Percentiles rank a stretch among this genome's conserved stretches.
These are phyloP conservation scores for Lycocerus yunnanus DNA, from an alignment of 2,888 invertebrate species.

Conservation along the genomic window DNA sequence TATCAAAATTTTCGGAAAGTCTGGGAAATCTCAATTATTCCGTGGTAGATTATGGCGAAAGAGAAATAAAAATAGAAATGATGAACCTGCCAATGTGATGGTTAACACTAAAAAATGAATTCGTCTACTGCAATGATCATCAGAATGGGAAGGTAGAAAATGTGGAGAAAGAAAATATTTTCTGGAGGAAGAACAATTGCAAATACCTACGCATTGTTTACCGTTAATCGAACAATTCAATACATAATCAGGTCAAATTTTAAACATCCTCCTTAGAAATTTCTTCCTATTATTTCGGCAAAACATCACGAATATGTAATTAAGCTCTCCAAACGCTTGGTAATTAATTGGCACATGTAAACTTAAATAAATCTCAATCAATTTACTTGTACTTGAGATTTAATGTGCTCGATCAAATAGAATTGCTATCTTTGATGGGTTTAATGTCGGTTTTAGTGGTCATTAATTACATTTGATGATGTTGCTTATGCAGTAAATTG, in stretches of 20 bases:
- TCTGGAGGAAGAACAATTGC: not conserved
- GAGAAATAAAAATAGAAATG: not conserved
- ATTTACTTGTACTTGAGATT: not conserved
- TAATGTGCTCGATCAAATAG: not conserved
- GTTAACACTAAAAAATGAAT: not conserved
- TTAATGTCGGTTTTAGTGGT: not conserved
- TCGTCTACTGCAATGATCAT: no score
- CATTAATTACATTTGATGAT: not conserved
- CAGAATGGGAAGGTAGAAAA: not conserved
- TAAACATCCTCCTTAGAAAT: not conserved
- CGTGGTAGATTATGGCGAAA: not conserved
- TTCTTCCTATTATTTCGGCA: not conserved
- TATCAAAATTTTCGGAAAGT: not conserved
- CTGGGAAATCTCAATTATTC: not conserved
- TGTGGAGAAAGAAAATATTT: not conserved
- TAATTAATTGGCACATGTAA: not conserved
- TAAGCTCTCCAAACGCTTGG: not conserved
- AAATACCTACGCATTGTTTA: not conserved
- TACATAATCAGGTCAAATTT: not conserved
- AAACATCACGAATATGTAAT: not conserved
- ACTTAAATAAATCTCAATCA: not conserved
- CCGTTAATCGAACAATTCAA: not conserved
- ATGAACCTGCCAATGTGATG: not conserved
- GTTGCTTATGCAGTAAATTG: not conserved
- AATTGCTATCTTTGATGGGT: not conserved